Evolutionary conservation across 2,888 invertebrate species (phyloP), one percentile per base, ranked within the genome.

Genomic region (Pegoplata infirma): DNA sequence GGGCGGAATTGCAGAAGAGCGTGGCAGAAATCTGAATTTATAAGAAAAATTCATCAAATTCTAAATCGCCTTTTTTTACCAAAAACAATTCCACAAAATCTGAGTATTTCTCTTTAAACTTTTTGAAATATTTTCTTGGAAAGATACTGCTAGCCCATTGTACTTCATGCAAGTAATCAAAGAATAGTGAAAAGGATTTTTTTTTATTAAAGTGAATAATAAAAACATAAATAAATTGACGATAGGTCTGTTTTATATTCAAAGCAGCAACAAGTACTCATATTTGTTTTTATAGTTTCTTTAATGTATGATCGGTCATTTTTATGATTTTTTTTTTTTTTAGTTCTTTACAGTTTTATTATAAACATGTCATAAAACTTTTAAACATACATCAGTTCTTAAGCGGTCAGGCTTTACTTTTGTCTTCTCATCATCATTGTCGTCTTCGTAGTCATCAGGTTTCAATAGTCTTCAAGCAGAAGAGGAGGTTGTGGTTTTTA

Each of bases 361-460:
- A 64, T 63, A 64, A 77, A 72, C 75, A 79, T 76, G 76, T 79
- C 79, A 79, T 72, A 72, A 78, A 59, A 58, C 64, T 78, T 21
- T 74, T 25, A 68, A 69, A 59, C 68, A 78, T 67, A 68, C 72
- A 66, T 58, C 58, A 72, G 49, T 56, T 25, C 72, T 64, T 17
- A 46, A 79, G 67, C 74, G 74, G 78, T 66, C 68, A n/a, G 21
- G 12, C 5, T 5, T 40, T 40, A 12, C 36, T n/a, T 40, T 23
- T 64, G 58, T 25, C 44, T 58, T 59, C 17, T 49, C 23, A 25
- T 59, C 23, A 49, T 25, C 40, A 44, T 71, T 58, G n/a, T n/a
- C n/a, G n/a, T n/a, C n/a, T n/a, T n/a, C n/a, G n/a, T n/a, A n/a
- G n/a, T 55, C 53, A 55, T 68, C 63, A 68, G 28, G 56, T 64